Evolutionary conservation across 2,113 vertebrate species (phyloP), one percentile per base, ranked within the genome.

Genomic region (Nicator chloris): DNA sequence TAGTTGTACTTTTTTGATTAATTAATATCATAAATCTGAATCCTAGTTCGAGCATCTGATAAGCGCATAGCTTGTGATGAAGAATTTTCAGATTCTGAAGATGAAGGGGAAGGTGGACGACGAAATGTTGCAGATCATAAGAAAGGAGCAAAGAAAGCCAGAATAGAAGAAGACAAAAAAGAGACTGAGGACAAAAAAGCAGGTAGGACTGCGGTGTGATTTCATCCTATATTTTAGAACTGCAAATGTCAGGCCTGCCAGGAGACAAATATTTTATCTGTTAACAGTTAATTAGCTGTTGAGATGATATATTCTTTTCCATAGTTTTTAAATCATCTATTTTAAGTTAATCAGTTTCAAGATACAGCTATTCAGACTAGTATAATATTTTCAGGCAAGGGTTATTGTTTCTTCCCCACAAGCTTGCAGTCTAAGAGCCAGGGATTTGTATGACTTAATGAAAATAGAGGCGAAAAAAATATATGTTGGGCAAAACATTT

Each of bases 61-160:
- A 99, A 99, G 92, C 98, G 99, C 93, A 99, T 99, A 96, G 98
- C 99, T 57, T 99, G 99, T 54, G 99, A 99, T 57, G 99, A 99
- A 82, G 99, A 99, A 92, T 99, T 99, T 93, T 99, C 99, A 2
- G 99, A 99, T 96, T 99, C 99, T 42, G 99, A 99, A 93, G 99
- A 99, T 37, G 99, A 99, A 97, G 99, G 99, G 15, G 99, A 99
- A 96, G 99, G 99, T 59, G 98, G 99, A 31, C 98, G 99, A 60
- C 98, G 98, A 95, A 99, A 99, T 57, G 96, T 98, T 85, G 97
- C 98, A 86, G 99, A 98, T 97, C 98, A 99, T 96, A 99, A 99
- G 97, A 99, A 99, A 96, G 98, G 98, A 90, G 97, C 97, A 4
- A 99, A 99, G 93, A 98, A 99, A 93, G 98, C 98, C 44, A 97